These are phyloP conservation scores for Drosophila formosana DNA, from an alignment of 2,888 invertebrate genomes.

Conservation along the genomic window DNA sequence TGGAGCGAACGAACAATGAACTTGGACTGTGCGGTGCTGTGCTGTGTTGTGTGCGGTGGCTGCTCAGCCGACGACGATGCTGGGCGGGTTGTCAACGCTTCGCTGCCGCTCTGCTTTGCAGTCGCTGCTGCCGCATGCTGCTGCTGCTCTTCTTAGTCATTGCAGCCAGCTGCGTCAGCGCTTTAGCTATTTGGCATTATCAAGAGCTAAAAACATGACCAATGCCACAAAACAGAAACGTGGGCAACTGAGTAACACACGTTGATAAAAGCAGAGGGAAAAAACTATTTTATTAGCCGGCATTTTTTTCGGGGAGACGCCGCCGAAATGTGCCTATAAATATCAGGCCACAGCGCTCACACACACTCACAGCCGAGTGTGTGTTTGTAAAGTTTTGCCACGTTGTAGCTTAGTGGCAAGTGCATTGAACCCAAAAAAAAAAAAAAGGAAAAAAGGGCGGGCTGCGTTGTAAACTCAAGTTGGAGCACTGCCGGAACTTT, in stretches of 20 bases:
- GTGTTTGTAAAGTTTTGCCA: constrained; percentile 56
- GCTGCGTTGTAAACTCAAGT: constrained; percentile 33
- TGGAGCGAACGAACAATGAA: constrained; percentile 73
- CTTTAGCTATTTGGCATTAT: constrained; percentile 69
- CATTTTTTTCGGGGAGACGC: constrained; percentile 44
- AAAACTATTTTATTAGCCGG: constrained; percentile 61
- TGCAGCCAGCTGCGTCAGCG: constrained; percentile 43
- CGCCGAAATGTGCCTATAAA: constrained; percentile 62
- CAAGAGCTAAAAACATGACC: constrained; percentile 58
- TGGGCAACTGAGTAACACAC: constrained; percentile 21
- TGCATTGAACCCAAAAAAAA: constrained; percentile 67
- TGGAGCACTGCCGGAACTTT: constrained; percentile 66
- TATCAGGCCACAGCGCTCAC: constrained; percentile 45
- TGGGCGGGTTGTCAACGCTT: constrained; percentile 72
- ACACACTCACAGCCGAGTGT: constrained; percentile 25
- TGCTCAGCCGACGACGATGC: constrained; percentile 31
- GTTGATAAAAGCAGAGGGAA: constrained; percentile 49
- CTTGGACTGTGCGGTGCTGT: constrained; percentile 62
- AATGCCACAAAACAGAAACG: constrained; percentile 48
- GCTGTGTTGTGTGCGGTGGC: constrained; percentile 5
- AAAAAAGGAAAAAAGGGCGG: constrained; percentile 49
- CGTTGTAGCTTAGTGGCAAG: constrained; percentile 60
- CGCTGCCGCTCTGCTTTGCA: constrained; percentile 51
- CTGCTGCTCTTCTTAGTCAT: constrained; percentile 64
- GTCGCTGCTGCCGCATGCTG: constrained; percentile 41